These are phyloP conservation scores for Petaurus breviceps DNA, from an alignment of 2,113 vertebrate species.

Conservation along the genomic window DNA sequence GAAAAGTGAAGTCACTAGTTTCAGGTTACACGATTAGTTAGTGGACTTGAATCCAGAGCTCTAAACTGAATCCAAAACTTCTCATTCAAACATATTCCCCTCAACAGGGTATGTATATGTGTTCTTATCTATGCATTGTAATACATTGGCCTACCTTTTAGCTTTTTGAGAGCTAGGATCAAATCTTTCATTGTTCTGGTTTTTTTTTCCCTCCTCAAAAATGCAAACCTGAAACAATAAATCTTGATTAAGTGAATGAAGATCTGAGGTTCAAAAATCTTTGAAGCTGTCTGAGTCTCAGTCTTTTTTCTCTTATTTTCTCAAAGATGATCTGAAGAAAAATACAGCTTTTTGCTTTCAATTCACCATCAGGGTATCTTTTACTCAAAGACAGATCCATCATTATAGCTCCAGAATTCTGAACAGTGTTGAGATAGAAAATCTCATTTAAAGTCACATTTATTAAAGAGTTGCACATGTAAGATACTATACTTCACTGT, in stretches of 20 bases:
- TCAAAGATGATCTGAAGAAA: background rate
- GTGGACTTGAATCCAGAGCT: background rate
- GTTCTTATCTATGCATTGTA: background rate
- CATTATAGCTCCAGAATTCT: constrained; percentile 29
- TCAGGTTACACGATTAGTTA: background rate
- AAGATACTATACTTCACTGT: background rate
- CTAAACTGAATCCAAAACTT: background rate
- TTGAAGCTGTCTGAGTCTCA: background rate
- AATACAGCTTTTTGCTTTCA: background rate
- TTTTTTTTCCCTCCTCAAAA: background rate
- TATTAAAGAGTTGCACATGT: background rate
- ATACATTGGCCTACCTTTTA: background rate
- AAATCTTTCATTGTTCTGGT: background rate
- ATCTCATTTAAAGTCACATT: constrained; percentile 26
- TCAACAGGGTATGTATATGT: background rate
- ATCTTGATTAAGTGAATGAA: background rate
- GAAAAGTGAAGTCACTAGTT: background rate
- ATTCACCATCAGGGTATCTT: background rate
- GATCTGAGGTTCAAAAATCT: background rate
- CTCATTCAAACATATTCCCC: background rate
- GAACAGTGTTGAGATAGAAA: background rate
- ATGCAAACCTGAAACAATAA: background rate
- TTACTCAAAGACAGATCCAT: constrained; percentile 8
- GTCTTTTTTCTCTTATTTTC: background rate
- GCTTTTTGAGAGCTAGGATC: background rate